These are phyloP conservation scores for Sesia apiformis DNA, from an alignment of 2,888 invertebrate species.

Conservation along the genomic window DNA sequence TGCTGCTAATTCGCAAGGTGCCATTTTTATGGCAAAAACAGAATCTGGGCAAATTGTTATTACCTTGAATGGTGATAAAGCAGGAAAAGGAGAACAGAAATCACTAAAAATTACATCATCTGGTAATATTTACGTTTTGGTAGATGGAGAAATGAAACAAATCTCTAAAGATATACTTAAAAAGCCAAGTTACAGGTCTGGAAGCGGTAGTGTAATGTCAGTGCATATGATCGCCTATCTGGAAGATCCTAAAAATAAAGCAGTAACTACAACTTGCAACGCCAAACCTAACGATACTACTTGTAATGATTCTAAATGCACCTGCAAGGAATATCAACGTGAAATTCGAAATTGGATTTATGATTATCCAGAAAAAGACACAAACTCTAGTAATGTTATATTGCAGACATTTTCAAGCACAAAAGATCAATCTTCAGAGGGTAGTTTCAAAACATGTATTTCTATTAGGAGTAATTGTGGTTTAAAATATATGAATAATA, in stretches of 20 bases:
- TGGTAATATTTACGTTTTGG: slow-evolving; percentile 34
- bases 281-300: slow-evolving; percentile 12
- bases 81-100: slow-evolving; percentile 18
- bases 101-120: slow-evolving; percentile 40
- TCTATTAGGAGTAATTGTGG: neutral
- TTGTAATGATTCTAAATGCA: slow-evolving; percentile 28
- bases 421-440: neutral
- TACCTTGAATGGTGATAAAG: slow-evolving; percentile 17
- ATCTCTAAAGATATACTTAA: slow-evolving; percentile 10
- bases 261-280: slow-evolving; percentile 28
- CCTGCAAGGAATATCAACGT: slow-evolving; percentile 19
- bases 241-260: slow-evolving; percentile 20
- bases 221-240: slow-evolving; percentile 13
- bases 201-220: slow-evolving; percentile 3
- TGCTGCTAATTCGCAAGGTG: slow-evolving; percentile 16
- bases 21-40: slow-evolving; percentile 27
- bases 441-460: neutral
- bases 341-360: neutral
- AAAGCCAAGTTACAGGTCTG: neutral
- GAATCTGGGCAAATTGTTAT: slow-evolving; percentile 34
- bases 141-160: slow-evolving; percentile 22
- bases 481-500: too few relatives aligned
- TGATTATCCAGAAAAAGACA: neutral
- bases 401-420: neutral
- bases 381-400: neutral